phyloP scores from a whole-genome alignment of 2,113 vertebrate genomes.

The Callocephalon fimbriatum region DNA sequence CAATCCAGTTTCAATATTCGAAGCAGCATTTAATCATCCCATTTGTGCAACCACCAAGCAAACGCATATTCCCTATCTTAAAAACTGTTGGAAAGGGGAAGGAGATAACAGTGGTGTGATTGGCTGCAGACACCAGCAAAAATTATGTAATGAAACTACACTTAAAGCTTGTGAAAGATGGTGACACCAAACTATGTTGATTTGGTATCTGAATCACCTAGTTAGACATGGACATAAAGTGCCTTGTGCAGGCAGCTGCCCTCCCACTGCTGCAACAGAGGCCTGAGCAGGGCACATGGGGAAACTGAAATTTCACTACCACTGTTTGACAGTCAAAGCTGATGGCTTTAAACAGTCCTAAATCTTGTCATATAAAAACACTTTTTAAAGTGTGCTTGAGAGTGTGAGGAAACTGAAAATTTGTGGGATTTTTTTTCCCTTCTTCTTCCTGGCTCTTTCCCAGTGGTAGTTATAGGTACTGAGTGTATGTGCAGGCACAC shows the following conservation, averaged over 20 bases:
- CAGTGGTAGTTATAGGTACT: background rate
- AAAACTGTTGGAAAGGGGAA: background rate
- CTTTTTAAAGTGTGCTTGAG: background rate
- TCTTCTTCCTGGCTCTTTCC: background rate
- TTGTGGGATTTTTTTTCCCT: background rate
- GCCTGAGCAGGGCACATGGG: background rate
- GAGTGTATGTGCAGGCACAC: background rate
- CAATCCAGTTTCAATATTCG: background rate
- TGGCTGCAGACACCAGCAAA: background rate
- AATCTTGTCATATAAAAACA: conserved; percentile 20
- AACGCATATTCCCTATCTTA: background rate
- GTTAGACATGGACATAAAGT: background rate
- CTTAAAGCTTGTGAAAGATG: background rate
- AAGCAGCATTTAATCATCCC: background rate
- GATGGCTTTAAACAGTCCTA: conserved; percentile 26
- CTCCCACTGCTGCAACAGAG: background rate
- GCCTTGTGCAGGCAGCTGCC: background rate
- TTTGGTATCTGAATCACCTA: background rate
- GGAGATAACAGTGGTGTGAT: background rate
- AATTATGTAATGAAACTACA: background rate
- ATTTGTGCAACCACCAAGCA: background rate
- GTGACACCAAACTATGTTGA: background rate
- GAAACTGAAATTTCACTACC: background rate
- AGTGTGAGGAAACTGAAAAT: background rate
- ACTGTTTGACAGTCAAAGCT: background rate